These are phyloP conservation scores for Labroides dimidiatus DNA, from an alignment of 2,797 vertebrate genomes.

Conservation along the genomic window DNA sequence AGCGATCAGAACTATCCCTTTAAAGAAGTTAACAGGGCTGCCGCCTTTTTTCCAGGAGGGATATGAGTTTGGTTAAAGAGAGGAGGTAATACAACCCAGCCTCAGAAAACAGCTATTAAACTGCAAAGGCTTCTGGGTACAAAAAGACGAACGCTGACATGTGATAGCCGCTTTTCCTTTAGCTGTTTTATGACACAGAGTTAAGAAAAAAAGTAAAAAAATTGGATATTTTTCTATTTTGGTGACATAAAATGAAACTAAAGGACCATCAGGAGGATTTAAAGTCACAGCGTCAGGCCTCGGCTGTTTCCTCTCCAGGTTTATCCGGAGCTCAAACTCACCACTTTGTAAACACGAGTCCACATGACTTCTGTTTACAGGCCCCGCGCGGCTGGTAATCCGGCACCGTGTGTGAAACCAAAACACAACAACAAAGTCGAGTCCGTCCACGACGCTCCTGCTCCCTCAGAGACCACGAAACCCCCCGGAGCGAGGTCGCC, in stretches of 20 bases:
- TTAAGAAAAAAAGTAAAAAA: neutral
- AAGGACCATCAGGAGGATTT: neutral
- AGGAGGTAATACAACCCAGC: neutral
- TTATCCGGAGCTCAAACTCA: neutral
- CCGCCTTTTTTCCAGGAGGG: neutral
- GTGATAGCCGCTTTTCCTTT: neutral
- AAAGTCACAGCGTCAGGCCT: neutral
- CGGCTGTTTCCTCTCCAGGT: too few species aligned
- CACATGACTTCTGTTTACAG: slow-evolving; percentile 21
- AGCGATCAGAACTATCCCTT: too few species aligned
- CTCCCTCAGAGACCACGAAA: neutral
- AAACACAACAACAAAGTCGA: neutral
- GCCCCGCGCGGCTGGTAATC: neutral
- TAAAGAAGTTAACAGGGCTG: neutral
- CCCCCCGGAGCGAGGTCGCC: slow-evolving; percentile 1
- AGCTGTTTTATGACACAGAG: neutral
- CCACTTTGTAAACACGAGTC: neutral
- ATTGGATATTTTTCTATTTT: too few species aligned
- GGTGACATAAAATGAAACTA: neutral
- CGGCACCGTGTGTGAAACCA: neutral
- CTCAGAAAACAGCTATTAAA: slow-evolving; percentile 10
- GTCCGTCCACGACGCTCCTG: neutral
- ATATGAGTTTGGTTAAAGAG: neutral
- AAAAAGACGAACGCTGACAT: slow-evolving; percentile 18
- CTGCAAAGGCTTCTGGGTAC: neutral